Evolutionary conservation across 2,113 vertebrate species (phyloP), one percentile per base, ranked within the genome.

Genomic region (Coracopsis vasa): DNA sequence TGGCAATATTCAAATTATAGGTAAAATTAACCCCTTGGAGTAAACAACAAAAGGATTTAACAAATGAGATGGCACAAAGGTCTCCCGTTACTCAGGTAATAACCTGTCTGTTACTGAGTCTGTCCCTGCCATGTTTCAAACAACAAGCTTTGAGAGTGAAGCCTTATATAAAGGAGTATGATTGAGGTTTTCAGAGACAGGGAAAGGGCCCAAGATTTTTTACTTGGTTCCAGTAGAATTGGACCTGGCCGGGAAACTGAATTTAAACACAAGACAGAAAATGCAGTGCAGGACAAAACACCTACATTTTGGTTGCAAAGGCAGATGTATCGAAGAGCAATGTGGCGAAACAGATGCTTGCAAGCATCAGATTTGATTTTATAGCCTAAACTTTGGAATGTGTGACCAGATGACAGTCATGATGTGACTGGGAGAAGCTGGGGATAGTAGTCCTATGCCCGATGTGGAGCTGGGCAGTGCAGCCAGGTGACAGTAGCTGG

Each of bases 1-100:
- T 41, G 51, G 60, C 3, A 11, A 50, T 78, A 86, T 90, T 93
- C 80, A 90, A 72, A 90, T 71, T 69, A 60, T 33, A 90, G 83
- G 73, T 87, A 93, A 92, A 96, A 81, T 94, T 91, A 96, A 94
- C 88, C 39, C n/a, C 51, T 89, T 47, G 61, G 4, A 7, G 39
- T 56, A 81, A 94, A 61, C 1, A 7, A 84, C 51, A 19, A 29
- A 75, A 35, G 9, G n/a, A 29, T 88, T 92, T 72, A 56, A 70
- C 72, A 78, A 79, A 41, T 39, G n/a, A 37, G n/a, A 20, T 61
- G 20, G 53, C 44, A 29, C 39, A 48, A 54, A 53, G 25, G 13
- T 84, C 56, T 90, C 37, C 3, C 1, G 3, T 86, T 67, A 60
- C 74, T 80, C 9, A 0, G 37, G 48, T 62, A 92, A 29, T 56